Evolutionary conservation across 2,113 vertebrate species (phyloP), one percentile per base, ranked within the genome.

Genomic region (Amphiprion ocellaris): DNA sequence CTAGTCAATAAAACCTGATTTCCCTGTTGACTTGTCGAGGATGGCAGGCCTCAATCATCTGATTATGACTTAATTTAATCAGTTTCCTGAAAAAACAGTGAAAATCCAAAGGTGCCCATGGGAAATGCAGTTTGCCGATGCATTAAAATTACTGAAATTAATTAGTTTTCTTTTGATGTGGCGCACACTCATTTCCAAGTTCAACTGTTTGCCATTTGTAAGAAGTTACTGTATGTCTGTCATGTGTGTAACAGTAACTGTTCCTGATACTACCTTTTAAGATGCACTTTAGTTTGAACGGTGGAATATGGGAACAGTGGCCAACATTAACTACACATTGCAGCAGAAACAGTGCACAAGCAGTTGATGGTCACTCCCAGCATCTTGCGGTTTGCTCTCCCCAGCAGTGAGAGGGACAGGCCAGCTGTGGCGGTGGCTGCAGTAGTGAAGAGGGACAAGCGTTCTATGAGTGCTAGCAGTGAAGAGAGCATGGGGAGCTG

Each of bases 401-500:
- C 87, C 91, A 91, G 91, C 94, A 92, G 90, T 78, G 90, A 88
- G 71, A 92, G 90, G 90, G 89, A 94, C 89, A 94, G 88, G 88
- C 81, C 87, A 61, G 73, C 87, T 0, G 94, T 92, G 83, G 2
- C 76, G 84, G 82, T 92, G 88, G 79, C 96, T 77, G 89, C 83
- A 37, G 93, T 91, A 94, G 59, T 84, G 86, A 93, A 92, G 1
- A 92, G 95, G 68, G 96, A 96, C 76, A 92, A 94, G 67, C 96
- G 94, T 81, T 94, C 89, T 87, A 94, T 95, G 79, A 96, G 94
- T 4, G 95, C 96, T 94, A 97, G 97, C 95, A 97, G 97, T 75
- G 98, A 98, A 76, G 98, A 97, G 79, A 99, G 97, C 92, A 97
- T 94, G 65, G 97, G 97, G 77, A 98, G 97, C 94, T 99, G 98